Evolutionary conservation across 2,888 invertebrate species (phyloP).

Genomic region (Fabriciana adippe): DNA sequence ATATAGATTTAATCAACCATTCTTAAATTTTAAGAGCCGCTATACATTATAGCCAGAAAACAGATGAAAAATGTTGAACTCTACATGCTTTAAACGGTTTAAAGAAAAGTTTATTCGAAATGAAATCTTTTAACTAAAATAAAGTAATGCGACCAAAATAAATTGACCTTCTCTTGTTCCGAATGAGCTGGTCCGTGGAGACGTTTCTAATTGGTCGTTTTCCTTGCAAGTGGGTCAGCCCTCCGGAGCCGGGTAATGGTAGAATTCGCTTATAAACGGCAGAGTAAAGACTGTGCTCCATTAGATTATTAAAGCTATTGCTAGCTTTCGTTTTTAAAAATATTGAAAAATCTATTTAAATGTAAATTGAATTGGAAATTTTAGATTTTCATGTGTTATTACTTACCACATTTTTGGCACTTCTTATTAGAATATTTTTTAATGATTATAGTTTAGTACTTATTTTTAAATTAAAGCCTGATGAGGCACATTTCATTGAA

Average conservation of each 20-base stretch:
- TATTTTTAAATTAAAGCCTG: too few relatives aligned
- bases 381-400: too few relatives aligned
- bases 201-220: conserved; percentile 33
- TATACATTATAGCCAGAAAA: background rate
- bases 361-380: too few relatives aligned
- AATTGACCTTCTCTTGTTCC: conserved; percentile 8
- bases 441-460: too few relatives aligned
- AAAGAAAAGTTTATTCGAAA: background rate
- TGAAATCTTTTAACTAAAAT: conserved; percentile 1
- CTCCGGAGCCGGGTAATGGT: conserved; percentile 29
- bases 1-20: too few relatives aligned
- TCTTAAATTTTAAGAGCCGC: too few relatives aligned
- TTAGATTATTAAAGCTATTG: background rate
- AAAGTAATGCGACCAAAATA: conserved; percentile 22
- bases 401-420: too few relatives aligned
- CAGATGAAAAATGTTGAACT: background rate
- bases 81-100: background rate
- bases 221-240: conserved; percentile 30
- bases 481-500: too few relatives aligned
- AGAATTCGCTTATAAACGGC: conserved; percentile 28
- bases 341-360: too few relatives aligned
- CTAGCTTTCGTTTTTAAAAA: background rate
- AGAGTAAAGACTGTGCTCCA: background rate
- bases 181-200: conserved; percentile 26
- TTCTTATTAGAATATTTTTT: too few relatives aligned